Evolutionary conservation across 1,140 invertebrate species (phyloP).

Genomic region (Lasaia peninsularis): DNA sequence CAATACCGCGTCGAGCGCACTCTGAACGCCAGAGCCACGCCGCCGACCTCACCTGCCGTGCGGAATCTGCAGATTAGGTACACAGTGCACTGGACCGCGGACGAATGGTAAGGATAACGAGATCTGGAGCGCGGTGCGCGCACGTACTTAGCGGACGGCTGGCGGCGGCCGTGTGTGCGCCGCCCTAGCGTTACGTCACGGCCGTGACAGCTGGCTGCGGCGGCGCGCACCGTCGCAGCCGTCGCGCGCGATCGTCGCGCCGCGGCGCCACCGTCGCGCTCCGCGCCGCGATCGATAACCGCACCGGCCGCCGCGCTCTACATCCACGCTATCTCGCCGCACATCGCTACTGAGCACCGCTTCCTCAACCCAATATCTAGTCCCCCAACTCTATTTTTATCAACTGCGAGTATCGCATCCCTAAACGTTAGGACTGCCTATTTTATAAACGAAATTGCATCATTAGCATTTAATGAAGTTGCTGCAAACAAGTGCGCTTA

Average conservation of each 20-base stretch:
- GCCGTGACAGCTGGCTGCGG: conserved; percentile 53
- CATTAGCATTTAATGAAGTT: neutral
- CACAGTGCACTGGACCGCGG: conserved; percentile 46
- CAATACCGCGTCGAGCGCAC: conserved; percentile 54
- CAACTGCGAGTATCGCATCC: neutral
- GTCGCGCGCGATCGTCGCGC: conserved; percentile 34
- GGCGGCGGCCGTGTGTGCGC: conserved; percentile 60
- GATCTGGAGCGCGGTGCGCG: conserved; percentile 29
- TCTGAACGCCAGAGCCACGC: conserved; percentile 40
- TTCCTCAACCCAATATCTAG: conserved; percentile 4
- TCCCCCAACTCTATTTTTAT: conserved; percentile 5
- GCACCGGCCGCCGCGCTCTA: conserved; percentile 30
- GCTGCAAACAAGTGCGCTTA: neutral
- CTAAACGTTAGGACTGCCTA: neutral
- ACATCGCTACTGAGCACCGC: neutral
- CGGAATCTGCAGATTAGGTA: conserved; percentile 38
- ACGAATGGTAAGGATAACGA: conserved; percentile 37
- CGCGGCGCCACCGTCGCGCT: conserved; percentile 47
- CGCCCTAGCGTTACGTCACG: conserved; percentile 62
- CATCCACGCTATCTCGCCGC: conserved; percentile 14
- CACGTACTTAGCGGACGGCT: conserved; percentile 58
- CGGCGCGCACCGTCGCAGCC: conserved; percentile 34
- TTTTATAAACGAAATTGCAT: neutral
- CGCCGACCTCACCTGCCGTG: conserved; percentile 51
- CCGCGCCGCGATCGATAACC: conserved; percentile 39